Evolutionary conservation across 2,888 invertebrate genomes (phyloP).

Genomic region (Corbicula japonica): DNA sequence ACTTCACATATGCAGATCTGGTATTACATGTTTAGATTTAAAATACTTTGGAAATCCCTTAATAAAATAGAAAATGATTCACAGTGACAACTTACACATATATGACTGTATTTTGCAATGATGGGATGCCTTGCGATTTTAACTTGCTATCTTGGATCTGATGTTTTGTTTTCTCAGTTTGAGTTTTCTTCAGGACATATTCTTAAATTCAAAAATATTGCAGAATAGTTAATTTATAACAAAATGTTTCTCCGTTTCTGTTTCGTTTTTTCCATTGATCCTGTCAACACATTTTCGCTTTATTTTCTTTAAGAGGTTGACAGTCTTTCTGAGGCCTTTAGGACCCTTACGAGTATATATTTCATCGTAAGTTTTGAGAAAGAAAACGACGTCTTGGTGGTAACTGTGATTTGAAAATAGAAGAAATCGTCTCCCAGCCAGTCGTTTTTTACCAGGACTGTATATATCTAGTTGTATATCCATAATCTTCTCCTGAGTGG

Average conservation of each 20-base stretch:
- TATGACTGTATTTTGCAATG: too few species aligned
- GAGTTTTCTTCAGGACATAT: too few species aligned
- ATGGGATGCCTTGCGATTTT: too few species aligned
- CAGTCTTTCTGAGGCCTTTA: not conserved
- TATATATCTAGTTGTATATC: not conserved
- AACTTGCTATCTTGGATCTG: too few species aligned
- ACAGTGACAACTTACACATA: too few species aligned
- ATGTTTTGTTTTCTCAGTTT: too few species aligned
- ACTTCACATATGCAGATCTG: too few species aligned
- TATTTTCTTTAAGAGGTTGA: not conserved
- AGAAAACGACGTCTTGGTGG: not conserved
- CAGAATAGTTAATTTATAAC: too few species aligned
- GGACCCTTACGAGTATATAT: constrained; percentile 16
- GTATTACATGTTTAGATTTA: too few species aligned
- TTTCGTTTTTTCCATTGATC: not conserved
- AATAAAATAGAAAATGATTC: too few species aligned
- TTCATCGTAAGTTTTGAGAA: constrained; percentile 1
- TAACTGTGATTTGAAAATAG: constrained; percentile 9
- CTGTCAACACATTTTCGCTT: not conserved
- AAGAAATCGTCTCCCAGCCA: constrained; percentile 3
- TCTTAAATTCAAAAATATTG: too few species aligned
- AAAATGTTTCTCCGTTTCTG: not conserved
- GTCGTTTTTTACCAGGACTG: not conserved
- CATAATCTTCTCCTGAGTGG: not conserved
- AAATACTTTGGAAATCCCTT: too few species aligned